phyloP scores from a whole-genome alignment of 2,888 invertebrate genomes.

The Nomada ruficornis region DNA sequence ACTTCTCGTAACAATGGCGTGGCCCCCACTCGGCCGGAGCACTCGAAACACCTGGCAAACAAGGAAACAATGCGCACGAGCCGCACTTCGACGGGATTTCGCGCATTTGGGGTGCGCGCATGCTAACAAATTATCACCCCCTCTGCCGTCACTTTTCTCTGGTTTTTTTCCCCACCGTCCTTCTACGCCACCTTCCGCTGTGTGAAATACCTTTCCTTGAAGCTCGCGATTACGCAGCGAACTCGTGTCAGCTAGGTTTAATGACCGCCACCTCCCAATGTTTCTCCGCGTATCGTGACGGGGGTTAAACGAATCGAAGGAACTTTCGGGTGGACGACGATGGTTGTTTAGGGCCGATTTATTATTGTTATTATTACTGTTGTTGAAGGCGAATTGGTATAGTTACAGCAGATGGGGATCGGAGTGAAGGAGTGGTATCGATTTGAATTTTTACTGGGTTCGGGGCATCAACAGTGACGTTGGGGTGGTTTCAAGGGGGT shows the following conservation, averaged over 20 bases:
- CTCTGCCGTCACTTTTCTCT: conserved; percentile 44
- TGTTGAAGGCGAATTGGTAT: no score
- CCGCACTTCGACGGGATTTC: conserved; percentile 82
- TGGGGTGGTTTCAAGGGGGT: no score
- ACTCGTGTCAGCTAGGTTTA: conserved; percentile 53
- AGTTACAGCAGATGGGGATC: no score
- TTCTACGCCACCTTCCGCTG: conserved; percentile 6
- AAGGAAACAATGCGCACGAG: conserved; percentile 82
- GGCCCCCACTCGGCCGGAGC: conserved; percentile 77
- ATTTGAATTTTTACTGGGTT: no score
- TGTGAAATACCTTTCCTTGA: conserved; percentile 51
- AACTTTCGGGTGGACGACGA: no score
- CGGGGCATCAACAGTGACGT: no score
- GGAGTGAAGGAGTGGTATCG: no score
- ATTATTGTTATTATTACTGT: no score
- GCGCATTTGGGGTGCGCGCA: conserved; percentile 81
- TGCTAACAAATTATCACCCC: conserved; percentile 81
- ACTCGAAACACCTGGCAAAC: conserved; percentile 84
- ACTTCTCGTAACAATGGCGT: conserved; percentile 81
- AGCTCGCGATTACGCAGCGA: conserved; percentile 52
- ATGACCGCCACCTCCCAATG: conserved; percentile 20
- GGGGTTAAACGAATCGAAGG: no score
- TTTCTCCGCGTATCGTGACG: not conserved
- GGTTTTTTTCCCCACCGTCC: conserved; percentile 7
- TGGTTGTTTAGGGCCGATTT: no score